phyloP scores from a whole-genome alignment of 1,140 invertebrate species.

The Cataglyphis hispanica region DNA sequence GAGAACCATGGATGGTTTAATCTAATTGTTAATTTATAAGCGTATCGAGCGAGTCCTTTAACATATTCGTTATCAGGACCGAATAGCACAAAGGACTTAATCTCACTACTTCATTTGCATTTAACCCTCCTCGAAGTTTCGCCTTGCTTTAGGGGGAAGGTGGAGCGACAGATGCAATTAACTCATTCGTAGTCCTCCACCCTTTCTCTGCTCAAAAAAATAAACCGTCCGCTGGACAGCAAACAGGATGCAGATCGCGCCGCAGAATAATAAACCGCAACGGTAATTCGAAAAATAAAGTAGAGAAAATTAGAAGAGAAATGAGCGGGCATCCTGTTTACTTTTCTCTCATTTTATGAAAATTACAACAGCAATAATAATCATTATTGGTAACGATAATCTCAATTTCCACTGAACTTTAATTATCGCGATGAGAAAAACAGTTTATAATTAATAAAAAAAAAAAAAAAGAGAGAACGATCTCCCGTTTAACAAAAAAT shows the following conservation, averaged over 20 bases:
- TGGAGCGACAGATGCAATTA: conserved; percentile 73
- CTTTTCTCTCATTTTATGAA: neutral
- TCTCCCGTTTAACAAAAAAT: conserved; percentile 2
- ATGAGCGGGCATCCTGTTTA: neutral
- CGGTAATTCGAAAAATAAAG: conserved; percentile 18
- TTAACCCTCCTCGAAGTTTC: conserved; percentile 70
- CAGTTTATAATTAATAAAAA: neutral
- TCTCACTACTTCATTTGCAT: conserved; percentile 80
- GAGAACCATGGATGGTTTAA: conserved; percentile 72
- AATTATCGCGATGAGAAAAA: neutral
- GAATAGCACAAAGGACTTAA: conserved; percentile 80
- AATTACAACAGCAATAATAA: neutral
- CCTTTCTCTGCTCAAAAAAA: conserved; percentile 62
- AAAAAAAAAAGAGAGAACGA: neutral
- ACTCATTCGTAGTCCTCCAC: conserved; percentile 70
- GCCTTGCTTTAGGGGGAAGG: conserved; percentile 5
- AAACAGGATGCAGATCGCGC: conserved; percentile 71
- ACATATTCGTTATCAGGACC: conserved; percentile 71
- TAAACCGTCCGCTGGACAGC: conserved; percentile 48
- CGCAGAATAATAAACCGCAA: conserved; percentile 59
- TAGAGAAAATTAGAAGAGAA: neutral
- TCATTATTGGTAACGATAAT: neutral
- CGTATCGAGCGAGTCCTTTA: conserved; percentile 69
- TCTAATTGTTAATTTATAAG: conserved; percentile 81
- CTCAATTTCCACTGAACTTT: neutral